Evolutionary conservation across 2,888 invertebrate genomes (phyloP), one percentile per base, ranked within the genome.

Genomic region (Muscina levida): DNA sequence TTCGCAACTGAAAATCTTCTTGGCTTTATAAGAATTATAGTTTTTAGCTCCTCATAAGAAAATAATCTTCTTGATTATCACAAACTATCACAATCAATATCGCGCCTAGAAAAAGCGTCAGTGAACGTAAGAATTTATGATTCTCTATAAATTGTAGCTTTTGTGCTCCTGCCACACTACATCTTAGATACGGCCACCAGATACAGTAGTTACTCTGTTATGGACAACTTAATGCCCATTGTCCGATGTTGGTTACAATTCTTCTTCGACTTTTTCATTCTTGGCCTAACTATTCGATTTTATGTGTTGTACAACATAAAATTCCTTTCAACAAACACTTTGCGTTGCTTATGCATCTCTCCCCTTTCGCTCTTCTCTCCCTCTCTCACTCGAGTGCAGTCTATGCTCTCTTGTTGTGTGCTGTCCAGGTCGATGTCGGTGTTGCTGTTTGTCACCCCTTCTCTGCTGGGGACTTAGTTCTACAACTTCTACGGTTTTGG

Each of bases 261-360:
- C 22, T 44, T 56, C 17, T 26, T n/a, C 37, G 37, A 31, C 37
- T 11, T 8, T 17, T 19, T 3, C 31, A 31, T 17, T 19, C 53
- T 24, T 8, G 53, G 22, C 22, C 53, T 24, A 10, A 2, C 24
- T 53, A 24, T 53, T 8, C 13, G 62, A 1, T 62, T 22, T 42
- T n/a, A 51, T 56, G 42, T 24, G 42, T 24, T 68, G 53, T 56
- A 42, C 68, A 53, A 68, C 68, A 53, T 68, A 15, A 68, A 53
- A 68, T 53, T 68, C 53, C 68, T 68, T 68, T 42, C 39, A 56
- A n/a, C 46, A 65, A 65, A 46, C 46, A 46, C 26, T 42, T 39
- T 19, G 8, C 31, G 31, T 31, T 31, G 3, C 8, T 31, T 31
- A n/a, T n/a, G n/a, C n/a, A n/a, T n/a, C n/a, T n/a, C n/a, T n/a